These are phyloP conservation scores for Todiramphus chloris DNA, from an alignment of 2,113 vertebrate genomes.

Conservation along the genomic window DNA sequence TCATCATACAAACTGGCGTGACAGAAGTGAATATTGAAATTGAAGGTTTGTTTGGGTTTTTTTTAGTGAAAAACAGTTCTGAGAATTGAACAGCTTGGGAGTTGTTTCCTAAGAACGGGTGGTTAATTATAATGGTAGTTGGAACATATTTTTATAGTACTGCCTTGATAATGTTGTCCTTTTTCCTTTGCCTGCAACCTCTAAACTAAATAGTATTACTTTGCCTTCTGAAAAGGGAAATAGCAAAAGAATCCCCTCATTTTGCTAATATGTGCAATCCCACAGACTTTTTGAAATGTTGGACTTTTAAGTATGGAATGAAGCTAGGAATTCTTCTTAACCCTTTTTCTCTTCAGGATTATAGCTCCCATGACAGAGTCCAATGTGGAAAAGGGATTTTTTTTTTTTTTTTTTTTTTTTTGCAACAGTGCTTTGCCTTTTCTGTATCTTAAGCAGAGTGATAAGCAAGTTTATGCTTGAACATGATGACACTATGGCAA, in stretches of 20 bases:
- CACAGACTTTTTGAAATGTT: background rate
- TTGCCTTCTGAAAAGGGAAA: background rate
- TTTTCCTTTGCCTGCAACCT: background rate
- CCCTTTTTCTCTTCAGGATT: background rate
- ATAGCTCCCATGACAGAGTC: background rate
- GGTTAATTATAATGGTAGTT: background rate
- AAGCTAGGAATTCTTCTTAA: background rate
- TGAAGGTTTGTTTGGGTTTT: background rate
- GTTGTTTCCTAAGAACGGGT: background rate
- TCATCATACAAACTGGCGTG: background rate
- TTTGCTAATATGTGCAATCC: background rate
- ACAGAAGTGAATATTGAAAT: background rate
- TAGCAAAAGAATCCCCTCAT: background rate
- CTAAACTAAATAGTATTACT: background rate
- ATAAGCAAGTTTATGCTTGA: constrained; percentile 64
- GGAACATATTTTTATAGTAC: background rate
- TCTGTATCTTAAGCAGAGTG: background rate
- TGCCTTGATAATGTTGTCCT: background rate
- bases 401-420: constrained; percentile 41
- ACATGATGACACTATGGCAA: constrained; percentile 34
- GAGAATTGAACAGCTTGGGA: background rate
- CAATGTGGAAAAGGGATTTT: background rate
- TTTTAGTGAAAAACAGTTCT: background rate
- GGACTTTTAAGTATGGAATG: background rate
- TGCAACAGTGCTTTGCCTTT: background rate